These are phyloP conservation scores for Helicoverpa zea DNA, from an alignment of 1,140 invertebrate genomes.

Conservation along the genomic window DNA sequence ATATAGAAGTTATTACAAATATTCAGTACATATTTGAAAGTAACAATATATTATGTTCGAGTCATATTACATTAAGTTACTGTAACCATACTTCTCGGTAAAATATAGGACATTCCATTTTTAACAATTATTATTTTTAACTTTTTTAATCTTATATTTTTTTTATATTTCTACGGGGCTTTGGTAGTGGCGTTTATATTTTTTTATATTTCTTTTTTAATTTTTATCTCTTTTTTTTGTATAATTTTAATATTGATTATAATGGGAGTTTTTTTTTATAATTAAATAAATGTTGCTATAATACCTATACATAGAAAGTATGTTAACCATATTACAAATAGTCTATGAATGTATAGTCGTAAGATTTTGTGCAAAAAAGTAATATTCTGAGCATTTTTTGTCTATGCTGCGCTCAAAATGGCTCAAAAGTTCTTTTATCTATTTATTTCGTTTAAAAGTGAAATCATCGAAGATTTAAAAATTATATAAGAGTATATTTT, in stretches of 20 bases:
- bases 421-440: constrained; percentile 33
- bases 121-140: not conserved
- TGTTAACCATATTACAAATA: constrained; percentile 35
- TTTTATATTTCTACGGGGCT: constrained; percentile 7
- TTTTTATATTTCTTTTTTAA: constrained; percentile 19
- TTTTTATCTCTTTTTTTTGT: not conserved
- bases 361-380: constrained; percentile 19
- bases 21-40: not conserved
- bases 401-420: constrained; percentile 34
- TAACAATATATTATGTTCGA: not conserved
- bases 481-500: constrained; percentile 41
- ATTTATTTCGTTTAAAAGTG: not conserved
- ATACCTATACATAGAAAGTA: not conserved
- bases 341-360: constrained; percentile 4
- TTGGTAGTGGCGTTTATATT: constrained; percentile 28
- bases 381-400: constrained; percentile 11
- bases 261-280: not conserved
- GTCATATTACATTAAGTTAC: not conserved
- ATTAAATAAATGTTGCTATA: not conserved
- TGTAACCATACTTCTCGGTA: not conserved
- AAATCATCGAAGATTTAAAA: constrained; percentile 36
- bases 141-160: not conserved
- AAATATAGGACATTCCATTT: constrained; percentile 27
- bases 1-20: not conserved
- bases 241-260: not conserved